phyloP scores from a whole-genome alignment of 1,140 invertebrate genomes.

The Listronotus bonariensis region DNA sequence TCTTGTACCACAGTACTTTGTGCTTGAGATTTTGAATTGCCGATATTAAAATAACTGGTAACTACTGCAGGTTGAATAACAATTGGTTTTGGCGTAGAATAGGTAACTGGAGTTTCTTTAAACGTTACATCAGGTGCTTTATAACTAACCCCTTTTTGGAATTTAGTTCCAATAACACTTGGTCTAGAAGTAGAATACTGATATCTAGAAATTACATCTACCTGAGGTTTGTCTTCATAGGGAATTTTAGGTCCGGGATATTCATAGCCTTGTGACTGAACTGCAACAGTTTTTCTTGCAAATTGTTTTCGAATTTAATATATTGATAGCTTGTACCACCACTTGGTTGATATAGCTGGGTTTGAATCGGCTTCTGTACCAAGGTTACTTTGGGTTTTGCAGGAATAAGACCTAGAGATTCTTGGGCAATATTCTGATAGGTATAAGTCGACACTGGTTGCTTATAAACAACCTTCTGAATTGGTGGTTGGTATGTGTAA shows the following conservation, averaged over 20 bases:
- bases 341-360: background rate
- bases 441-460: constrained; percentile 16
- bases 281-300: background rate
- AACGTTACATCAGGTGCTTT: background rate
- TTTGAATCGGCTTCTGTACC: background rate
- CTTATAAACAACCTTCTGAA: constrained; percentile 11
- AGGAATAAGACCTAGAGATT: constrained; percentile 17
- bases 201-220: background rate
- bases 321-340: constrained; percentile 9
- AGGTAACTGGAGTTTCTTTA: constrained; percentile 7
- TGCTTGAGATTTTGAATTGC: background rate
- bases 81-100: constrained; percentile 19
- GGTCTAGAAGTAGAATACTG: background rate
- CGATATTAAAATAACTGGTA: constrained; percentile 35
- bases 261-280: constrained; percentile 49
- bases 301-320: constrained; percentile 9
- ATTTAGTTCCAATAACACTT: no score
- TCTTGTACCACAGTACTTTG: constrained; percentile 42
- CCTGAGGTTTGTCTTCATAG: constrained; percentile 51
- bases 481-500: constrained; percentile 13
- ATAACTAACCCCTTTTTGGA: background rate
- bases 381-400: constrained; percentile 1
- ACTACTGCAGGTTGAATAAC: constrained; percentile 13
- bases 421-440: constrained; percentile 24
- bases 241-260: constrained; percentile 56